A percentile compares a stretch with the other conserved stretches of the same genome.
These are phyloP conservation scores for Diachrysia chrysitis DNA, from an alignment of 2,888 invertebrate genomes.

Conservation along the genomic window DNA sequence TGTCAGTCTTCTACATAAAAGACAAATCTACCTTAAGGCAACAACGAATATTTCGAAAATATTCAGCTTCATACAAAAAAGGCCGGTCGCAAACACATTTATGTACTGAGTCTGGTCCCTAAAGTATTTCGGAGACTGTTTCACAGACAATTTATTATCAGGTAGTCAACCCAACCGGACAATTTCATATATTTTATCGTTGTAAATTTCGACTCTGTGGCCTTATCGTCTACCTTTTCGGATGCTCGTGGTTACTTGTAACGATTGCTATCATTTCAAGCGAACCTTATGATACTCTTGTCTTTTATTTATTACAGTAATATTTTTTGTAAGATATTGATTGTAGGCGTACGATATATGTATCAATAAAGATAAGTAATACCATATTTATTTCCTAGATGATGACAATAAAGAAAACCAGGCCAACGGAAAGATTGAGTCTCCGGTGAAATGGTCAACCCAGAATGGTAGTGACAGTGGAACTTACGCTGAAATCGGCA, in stretches of 20 bases:
- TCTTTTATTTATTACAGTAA: background rate
- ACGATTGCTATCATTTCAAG: constrained; percentile 16
- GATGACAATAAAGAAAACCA: constrained; percentile 88
- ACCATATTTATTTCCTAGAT: constrained; percentile 61
- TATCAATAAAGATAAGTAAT: background rate
- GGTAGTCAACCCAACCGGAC: constrained; percentile 40
- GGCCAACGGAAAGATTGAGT: constrained; percentile 85
- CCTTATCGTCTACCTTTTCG: constrained; percentile 22
- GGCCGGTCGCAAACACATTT: constrained; percentile 8
- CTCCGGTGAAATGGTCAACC: constrained; percentile 84
- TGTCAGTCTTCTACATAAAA: background rate
- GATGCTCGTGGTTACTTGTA: constrained; percentile 9
- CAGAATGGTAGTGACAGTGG: constrained; percentile 87
- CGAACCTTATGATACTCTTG: background rate
- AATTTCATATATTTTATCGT: constrained; percentile 40
- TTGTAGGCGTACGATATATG: background rate
- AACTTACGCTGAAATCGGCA: constrained; percentile 87
- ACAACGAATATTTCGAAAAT: background rate
- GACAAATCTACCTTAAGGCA: background rate
- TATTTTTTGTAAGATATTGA: constrained; percentile 4
- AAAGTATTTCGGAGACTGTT: constrained; percentile 24
- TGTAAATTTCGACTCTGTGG: constrained; percentile 30
- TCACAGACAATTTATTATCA: constrained; percentile 47
- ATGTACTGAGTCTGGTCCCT: constrained; percentile 13
- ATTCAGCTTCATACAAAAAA: background rate